phyloP scores from a whole-genome alignment of 2,113 vertebrate species.

The Geococcyx californianus region DNA sequence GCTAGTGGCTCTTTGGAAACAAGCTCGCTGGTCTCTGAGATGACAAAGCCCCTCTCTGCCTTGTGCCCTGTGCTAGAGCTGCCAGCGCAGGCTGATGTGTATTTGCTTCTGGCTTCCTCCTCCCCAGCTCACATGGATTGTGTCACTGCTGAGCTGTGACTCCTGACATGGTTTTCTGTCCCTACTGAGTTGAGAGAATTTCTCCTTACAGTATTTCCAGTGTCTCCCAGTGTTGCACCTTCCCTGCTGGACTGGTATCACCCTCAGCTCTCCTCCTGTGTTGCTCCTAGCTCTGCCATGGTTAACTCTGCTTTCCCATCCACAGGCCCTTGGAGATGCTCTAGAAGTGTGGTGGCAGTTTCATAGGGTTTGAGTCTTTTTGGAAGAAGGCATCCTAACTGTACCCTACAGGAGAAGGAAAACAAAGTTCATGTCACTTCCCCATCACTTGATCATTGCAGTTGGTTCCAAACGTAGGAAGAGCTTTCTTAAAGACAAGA shows the following conservation, averaged over 20 bases:
- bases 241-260: neutral
- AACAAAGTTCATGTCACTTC: too few relatives aligned
- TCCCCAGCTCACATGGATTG: rapidly evolving
- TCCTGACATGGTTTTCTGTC: neutral
- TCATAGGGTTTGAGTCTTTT: too few relatives aligned
- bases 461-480: neutral
- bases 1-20: rapidly evolving
- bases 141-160: neutral
- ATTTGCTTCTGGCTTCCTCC: neutral
- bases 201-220: rapidly evolving
- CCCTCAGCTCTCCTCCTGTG: neutral
- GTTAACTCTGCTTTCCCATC: neutral
- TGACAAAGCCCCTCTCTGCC: rapidly evolving
- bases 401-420: neutral
- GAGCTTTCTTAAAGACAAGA: neutral
- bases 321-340: neutral
- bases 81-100: rapidly evolving
- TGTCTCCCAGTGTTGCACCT: neutral
- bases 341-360: neutral
- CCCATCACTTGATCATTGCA: neutral
- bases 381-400: rapidly evolving
- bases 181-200: neutral
- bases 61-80: neutral
- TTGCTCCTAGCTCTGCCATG: neutral
- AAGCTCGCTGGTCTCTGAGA: neutral